Conservation (phyloP, 2,888 invertebrate genomes). For the Ischnus inquisitorius region DNA sequence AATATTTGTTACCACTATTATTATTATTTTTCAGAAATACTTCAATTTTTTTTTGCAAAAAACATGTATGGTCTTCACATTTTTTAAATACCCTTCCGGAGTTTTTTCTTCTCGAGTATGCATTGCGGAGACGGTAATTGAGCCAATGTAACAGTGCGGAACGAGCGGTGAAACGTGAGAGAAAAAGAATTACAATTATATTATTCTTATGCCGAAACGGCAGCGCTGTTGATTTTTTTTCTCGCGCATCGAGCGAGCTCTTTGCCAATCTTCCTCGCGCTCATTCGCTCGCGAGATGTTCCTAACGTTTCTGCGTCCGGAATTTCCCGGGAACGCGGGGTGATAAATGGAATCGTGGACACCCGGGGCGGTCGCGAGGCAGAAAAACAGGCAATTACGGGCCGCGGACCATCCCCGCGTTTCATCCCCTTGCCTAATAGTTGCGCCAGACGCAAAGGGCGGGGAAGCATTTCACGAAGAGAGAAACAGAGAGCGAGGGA, state of each 20-base stretch:
- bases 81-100: too few relatives aligned
- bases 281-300: slow-evolving; percentile 4
- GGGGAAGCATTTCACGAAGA: slow-evolving; percentile 8
- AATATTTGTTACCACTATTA: too few relatives aligned
- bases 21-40: too few relatives aligned
- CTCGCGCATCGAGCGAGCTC: not conserved
- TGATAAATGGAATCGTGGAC: slow-evolving; percentile 74
- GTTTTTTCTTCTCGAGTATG: not conserved
- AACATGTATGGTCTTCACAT: too few relatives aligned
- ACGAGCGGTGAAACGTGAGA: slow-evolving; percentile 45
- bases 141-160: slow-evolving; percentile 42
- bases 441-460: not conserved
- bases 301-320: slow-evolving; percentile 33
- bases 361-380: slow-evolving; percentile 31
- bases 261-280: slow-evolving; percentile 38
- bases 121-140: slow-evolving; percentile 32
- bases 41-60: too few relatives aligned
- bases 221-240: slow-evolving; percentile 11
- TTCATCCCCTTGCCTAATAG: not conserved
- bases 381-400: slow-evolving; percentile 69
- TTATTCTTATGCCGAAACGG: slow-evolving; percentile 36
- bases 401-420: slow-evolving; percentile 18
- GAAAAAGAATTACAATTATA: slow-evolving; percentile 54
- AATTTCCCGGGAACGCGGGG: slow-evolving; percentile 53
- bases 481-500: too few relatives aligned